These are phyloP conservation scores for Ceratosolen solmsi DNA, from an alignment of 1,140 invertebrate genomes.

Conservation along the genomic window DNA sequence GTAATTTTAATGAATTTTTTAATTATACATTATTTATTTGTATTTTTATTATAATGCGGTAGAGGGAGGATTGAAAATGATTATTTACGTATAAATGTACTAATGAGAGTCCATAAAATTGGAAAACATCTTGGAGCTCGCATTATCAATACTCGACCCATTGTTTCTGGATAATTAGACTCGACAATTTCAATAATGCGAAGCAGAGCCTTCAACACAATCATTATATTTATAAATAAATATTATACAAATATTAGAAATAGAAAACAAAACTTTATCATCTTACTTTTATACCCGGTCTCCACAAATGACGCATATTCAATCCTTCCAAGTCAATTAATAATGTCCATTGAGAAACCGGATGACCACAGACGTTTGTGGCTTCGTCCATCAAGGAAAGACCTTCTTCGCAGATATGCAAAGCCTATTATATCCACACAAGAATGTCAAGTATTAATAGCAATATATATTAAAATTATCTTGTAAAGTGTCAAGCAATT, in stretches of 20 bases:
- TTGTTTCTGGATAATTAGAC: constrained; percentile 96
- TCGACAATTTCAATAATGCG: constrained; percentile 96
- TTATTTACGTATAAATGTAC: constrained; percentile 90
- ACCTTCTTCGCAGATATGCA: constrained; percentile 91
- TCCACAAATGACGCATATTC: constrained; percentile 96
- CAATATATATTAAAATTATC: not conserved
- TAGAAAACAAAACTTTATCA: not conserved
- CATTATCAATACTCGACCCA: constrained; percentile 91
- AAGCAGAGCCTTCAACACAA: constrained; percentile 79
- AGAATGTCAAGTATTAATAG: not conserved
- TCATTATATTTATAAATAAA: constrained; percentile 1
- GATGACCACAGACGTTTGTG: constrained; percentile 81
- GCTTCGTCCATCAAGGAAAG: constrained; percentile 88
- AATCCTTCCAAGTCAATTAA: constrained; percentile 95
- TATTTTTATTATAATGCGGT: not conserved
- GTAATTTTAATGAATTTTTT: not conserved
- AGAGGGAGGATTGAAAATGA: not conserved
- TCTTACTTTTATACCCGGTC: constrained; percentile 86
- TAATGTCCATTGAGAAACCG: constrained; percentile 91
- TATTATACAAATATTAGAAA: too few relatives aligned
- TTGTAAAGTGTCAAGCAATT: not conserved
- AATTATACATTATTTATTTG: not conserved
- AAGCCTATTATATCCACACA: constrained; percentile 75
- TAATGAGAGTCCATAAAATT: constrained; percentile 96
- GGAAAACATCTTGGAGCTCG: constrained; percentile 94